Base-by-base conservation (phyloP, 2,888 invertebrate species). In the Argyra leucocephala region DNA sequence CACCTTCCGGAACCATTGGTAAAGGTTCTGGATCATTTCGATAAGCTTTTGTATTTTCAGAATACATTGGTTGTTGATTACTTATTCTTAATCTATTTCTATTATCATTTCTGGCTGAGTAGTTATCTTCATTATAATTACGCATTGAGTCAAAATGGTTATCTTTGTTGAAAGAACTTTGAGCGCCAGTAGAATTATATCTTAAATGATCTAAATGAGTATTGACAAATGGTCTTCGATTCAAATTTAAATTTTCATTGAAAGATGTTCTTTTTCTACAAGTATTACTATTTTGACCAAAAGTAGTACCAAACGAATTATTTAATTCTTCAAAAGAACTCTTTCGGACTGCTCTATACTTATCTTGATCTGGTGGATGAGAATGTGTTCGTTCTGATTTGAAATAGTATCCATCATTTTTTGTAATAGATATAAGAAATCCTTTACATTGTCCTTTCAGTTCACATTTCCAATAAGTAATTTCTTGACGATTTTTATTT, bases 381-480 rank as follows among this genome's bases (percentile, higher is more conserved):
- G 24, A 26, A 31, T 61, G 61, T 26, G 24, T 18, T 9, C 24
- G 18, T 7, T 21, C 24, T 2, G 24, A n/a, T 21, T 31, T 61
- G 6, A 61, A 6, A 21, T n/a, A 61, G 21, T 61, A 26, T 26
- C 24, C 61, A 61, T 24, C 61, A 61, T 31, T 61, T 9, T 21
- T 61, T 21, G 10, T 21, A 21, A 26, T n/a, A 24, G 61, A 26
- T 21, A 61, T 61, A 9, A 61, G 24, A 26, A 24, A 21, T 10
- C 61, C 61, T 26, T n/a, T 24, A 31, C 61, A 61, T 18, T 48
- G 21, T 7, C 10, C 24, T 2, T 24, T n/a, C 3, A 26, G 21
- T 26, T 61, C 31, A 61, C 61, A 61, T 21, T 24, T 24, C 61
- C 61, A 61, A 61, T 26, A 61, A 18, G 24, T 26, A 26, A 61